Evolutionary conservation across 2,113 vertebrate species (phyloP), one percentile per base, ranked within the genome.

Genomic region (Pangasianodon hypophthalmus): DNA sequence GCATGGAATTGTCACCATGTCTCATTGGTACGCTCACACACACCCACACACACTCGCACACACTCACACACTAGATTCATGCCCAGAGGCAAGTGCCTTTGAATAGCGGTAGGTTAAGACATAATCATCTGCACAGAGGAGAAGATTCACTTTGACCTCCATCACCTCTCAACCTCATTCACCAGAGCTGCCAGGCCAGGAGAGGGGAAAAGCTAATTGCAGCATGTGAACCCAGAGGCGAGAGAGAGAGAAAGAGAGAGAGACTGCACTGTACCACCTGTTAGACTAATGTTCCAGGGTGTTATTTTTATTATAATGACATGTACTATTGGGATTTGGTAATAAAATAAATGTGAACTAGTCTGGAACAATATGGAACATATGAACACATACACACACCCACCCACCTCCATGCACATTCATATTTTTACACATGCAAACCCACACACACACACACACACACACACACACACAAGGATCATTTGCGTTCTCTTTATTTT

Each of bases 131-230:
- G 92, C 92, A 92, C 88, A 73, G 92, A 90, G 90, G 90, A 94
- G 95, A 96, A 95, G 94, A 95, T 95, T 96, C 95, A 93, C 95
- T 95, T 92, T 96, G 95, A 96, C 95, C 95, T 84, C 92, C 92
- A 89, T 95, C 95, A 94, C 95, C 95, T 93, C 91, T 67, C 92
- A 89, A 88, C 90, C 90, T 95, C 93, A 92, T 94, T 94, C 92
- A 91, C 89, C 87, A 92, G 92, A 91, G 82, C 93, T 93, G 77
- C 87, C 90, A 54, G 90, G 73, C 88, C 73, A 88, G 67, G 83
- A 85, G 83, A 89, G 91, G 87, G 87, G 82, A 91, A 91, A 92
- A 92, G 92, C 92, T 92, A 92, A 91, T 92, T 92, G 92, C 91
- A 86, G 85, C 69, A 81, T 86, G 92, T 92, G 91, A 91, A 92